Evolutionary conservation across 2,797 vertebrate genomes (phyloP).

Genomic region (Hyperoplus immaculatus): DNA sequence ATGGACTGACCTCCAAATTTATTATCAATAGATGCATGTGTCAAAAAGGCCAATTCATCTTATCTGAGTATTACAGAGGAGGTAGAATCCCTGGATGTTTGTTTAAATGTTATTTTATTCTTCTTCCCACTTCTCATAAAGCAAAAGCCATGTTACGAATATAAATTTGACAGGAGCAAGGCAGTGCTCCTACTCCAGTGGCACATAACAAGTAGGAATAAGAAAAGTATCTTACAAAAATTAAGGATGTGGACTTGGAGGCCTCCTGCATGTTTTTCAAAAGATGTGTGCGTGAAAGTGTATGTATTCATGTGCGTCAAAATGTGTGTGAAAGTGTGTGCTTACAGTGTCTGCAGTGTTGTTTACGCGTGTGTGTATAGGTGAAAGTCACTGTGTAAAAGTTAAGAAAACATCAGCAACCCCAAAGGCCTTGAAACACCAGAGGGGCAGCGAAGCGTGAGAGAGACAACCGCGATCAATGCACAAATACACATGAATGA

Average conservation of each 20-base stretch:
- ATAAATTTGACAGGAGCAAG: not conserved
- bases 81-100: not conserved
- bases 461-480: slow-evolving; percentile 65
- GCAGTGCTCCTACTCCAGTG: not conserved
- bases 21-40: not conserved
- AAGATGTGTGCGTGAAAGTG: not conserved
- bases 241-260: not conserved
- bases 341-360: not conserved
- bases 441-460: slow-evolving; percentile 52
- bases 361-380: slow-evolving; percentile 6
- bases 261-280: not conserved
- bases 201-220: not conserved
- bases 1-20: slow-evolving; percentile 1
- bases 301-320: not conserved
- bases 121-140: not conserved
- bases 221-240: not conserved
- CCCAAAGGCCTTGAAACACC: slow-evolving; percentile 55
- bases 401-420: slow-evolving; percentile 56
- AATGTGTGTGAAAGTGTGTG: not conserved
- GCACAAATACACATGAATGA: slow-evolving; percentile 47
- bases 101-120: not conserved
- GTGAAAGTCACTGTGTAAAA: slow-evolving; percentile 60
- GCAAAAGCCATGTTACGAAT: not conserved
- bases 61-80: not conserved
- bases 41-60: not conserved